phyloP scores from a whole-genome alignment of 2,113 vertebrate genomes.

The Martes martes region DNA sequence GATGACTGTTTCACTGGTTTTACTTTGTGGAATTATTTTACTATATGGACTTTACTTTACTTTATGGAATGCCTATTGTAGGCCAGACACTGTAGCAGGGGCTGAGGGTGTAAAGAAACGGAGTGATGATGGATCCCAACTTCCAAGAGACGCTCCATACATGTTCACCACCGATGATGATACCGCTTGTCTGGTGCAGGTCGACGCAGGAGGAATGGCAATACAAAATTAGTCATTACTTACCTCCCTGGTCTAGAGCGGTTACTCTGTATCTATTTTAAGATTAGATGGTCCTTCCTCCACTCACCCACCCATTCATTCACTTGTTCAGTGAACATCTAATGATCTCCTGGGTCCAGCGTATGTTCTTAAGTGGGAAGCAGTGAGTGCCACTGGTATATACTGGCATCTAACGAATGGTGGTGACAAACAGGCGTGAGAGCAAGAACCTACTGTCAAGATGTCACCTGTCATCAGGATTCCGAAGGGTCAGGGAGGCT shows the following conservation, averaged over 20 bases:
- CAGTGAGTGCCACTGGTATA: not conserved
- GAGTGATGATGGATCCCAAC: not conserved
- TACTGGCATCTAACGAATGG: too few species aligned
- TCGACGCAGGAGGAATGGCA: not conserved
- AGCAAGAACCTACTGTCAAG: too few species aligned
- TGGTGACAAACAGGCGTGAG: not conserved
- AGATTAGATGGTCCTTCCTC: not conserved
- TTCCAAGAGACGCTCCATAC: not conserved
- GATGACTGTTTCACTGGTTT: not conserved
- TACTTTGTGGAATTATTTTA: too few species aligned
- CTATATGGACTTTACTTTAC: too few species aligned
- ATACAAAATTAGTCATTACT: not conserved
- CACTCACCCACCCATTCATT: not conserved
- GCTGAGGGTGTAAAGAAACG: not conserved
- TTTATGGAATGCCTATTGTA: too few species aligned
- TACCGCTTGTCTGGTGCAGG: not conserved
- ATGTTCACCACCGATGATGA: not conserved
- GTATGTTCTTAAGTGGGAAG: not conserved
- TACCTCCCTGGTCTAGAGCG: not conserved
- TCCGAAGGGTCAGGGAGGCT: not conserved
- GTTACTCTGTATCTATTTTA: not conserved
- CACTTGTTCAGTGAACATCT: not conserved
- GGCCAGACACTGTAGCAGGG: not conserved
- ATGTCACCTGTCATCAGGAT: not conserved
- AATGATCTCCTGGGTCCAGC: rapidly evolving